A percentile compares a stretch with the other conserved stretches of the same genome.
phyloP scores from a whole-genome alignment of 2,888 invertebrate species.

The Lagria hirta region DNA sequence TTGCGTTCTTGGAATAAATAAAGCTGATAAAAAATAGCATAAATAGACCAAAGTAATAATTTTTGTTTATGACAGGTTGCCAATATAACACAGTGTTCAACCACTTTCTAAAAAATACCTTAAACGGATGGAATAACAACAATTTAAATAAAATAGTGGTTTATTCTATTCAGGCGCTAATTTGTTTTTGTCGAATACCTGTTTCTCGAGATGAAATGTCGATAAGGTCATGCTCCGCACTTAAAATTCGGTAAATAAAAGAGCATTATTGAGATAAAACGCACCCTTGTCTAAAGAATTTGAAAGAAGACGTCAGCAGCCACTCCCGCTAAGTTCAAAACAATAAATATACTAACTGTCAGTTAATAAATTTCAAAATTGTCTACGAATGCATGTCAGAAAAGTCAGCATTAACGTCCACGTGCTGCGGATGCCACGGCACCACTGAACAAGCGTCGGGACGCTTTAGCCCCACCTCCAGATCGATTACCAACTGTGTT shows the following conservation, averaged over 20 bases:
- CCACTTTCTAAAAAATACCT: neutral
- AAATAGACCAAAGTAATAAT: conserved; percentile 17
- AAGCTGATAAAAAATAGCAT: conserved; percentile 11
- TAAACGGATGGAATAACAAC: no score
- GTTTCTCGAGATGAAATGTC: conserved; percentile 19
- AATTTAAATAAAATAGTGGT: no score
- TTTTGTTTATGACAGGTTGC: conserved; percentile 23
- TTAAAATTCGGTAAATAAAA: conserved; percentile 12
- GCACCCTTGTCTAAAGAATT: conserved; percentile 1
- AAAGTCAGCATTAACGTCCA: conserved; percentile 37
- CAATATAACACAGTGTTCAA: conserved; percentile 9
- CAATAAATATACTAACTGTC: conserved; percentile 4
- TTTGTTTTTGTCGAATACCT: conserved; percentile 17
- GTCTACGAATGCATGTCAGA: conserved; percentile 28
- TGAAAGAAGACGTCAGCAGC: conserved; percentile 9
- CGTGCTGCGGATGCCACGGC: conserved; percentile 48
- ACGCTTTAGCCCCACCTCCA: conserved; percentile 49
- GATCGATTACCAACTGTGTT: conserved; percentile 51
- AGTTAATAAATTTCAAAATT: conserved; percentile 9
- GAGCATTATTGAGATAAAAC: conserved; percentile 5
- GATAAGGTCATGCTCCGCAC: conserved; percentile 21
- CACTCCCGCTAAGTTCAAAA: conserved; percentile 17
- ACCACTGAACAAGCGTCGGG: conserved; percentile 50
- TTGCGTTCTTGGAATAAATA: conserved; percentile 12
- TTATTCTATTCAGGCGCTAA: conserved; percentile 8